Percentiles rank a stretch among this genome's conserved stretches.
Conservation (phyloP, 2,888 invertebrate genomes). For the Odontomyia ornata region DNA sequence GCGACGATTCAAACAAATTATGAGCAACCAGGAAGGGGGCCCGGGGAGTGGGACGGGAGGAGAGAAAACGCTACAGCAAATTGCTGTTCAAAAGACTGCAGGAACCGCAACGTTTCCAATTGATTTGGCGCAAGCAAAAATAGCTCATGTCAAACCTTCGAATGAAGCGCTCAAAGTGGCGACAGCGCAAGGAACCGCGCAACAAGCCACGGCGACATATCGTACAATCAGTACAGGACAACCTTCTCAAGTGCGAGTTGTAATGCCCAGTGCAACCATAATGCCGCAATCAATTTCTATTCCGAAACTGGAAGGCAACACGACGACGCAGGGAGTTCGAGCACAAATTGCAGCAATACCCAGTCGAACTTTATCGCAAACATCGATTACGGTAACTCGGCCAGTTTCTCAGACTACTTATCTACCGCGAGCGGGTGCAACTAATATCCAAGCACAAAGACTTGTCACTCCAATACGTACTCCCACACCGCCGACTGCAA, state of each 20-base stretch:
- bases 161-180: constrained; percentile 54
- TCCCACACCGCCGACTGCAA: constrained; percentile 56
- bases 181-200: constrained; percentile 44
- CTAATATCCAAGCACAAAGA: constrained; percentile 61
- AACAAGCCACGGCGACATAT: constrained; percentile 57
- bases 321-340: constrained; percentile 54
- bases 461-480: constrained; percentile 60
- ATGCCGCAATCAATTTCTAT: constrained; percentile 66
- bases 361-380: constrained; percentile 60
- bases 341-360: constrained; percentile 64
- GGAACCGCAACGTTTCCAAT: constrained; percentile 56
- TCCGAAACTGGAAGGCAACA: constrained; percentile 65
- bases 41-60: constrained; percentile 49
- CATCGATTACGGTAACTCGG: constrained; percentile 63
- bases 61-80: constrained; percentile 45
- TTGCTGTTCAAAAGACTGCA: constrained; percentile 45
- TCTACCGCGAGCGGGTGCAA: constrained; percentile 60
- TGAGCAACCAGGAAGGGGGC: constrained; percentile 52
- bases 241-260: constrained; percentile 61
- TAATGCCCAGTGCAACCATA: constrained; percentile 60
- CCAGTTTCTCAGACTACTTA: constrained; percentile 62
- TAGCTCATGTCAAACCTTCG: constrained; percentile 65
- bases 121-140: constrained; percentile 66
- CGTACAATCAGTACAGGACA: constrained; percentile 58
- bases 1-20: constrained; percentile 33